Evolutionary conservation across 2,113 vertebrate genomes (phyloP), one percentile per base, ranked within the genome.

Genomic region (Halichoeres trimaculatus): DNA sequence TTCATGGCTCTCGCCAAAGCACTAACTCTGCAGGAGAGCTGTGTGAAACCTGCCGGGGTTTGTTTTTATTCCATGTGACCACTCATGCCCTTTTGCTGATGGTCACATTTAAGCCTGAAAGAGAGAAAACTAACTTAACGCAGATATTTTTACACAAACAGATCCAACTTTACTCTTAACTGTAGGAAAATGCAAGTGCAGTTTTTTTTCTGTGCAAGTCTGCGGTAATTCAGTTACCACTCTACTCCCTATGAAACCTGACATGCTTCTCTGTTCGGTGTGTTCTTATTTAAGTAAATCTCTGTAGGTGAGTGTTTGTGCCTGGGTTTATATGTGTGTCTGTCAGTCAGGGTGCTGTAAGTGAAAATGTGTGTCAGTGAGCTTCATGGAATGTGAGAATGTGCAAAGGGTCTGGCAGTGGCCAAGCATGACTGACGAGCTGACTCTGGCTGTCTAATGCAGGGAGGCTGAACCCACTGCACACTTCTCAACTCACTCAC

Each of bases 351-450:
- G 63, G 66, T 62, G 62, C 17, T 45, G 14, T 1, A 45, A 48
- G 13, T n/a, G 13, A n/a, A 48, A 20, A 50, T 66, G 76, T 69
- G 70, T 48, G 52, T 69, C 65, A 38, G 76, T 1, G 9, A 41
- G 36, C 22, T 68, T 52, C 30, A 19, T 69, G 72, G 84, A 88
- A 87, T 87, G 86, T 52, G 74, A 84, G 78, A 64, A 54, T 89
- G 79, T 85, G 84, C 65, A 35, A 71, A 64, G 40, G 41, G 72
- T 67, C 76, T 84, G 82, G 67, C 71, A 52, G 59, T 74, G 61
- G 20, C 76, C 77, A 54, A 66, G 85, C 63, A 53, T 85, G 83
- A 88, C 86, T 85, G 88, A 89, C 50, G 62, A 87, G 65, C 79
- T 58, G 70, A 82, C 68, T 76, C 64, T 77, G 78, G 65, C 81